phyloP scores from a whole-genome alignment of 2,797 vertebrate genomes.

The Remorina albescens region DNA sequence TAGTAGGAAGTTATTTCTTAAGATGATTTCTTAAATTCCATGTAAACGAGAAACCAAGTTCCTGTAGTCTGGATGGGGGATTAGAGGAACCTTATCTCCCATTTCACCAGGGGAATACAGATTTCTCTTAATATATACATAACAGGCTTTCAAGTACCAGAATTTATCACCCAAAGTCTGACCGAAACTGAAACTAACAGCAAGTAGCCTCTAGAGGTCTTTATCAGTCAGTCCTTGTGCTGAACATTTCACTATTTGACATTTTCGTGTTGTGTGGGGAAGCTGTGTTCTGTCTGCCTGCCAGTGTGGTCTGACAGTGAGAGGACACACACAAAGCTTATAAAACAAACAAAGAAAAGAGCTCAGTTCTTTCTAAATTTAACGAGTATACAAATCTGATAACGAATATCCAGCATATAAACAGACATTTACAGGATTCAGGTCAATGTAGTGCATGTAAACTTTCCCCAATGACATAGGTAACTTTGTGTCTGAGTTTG shows the following conservation, averaged over 20 bases:
- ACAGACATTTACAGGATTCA: neutral
- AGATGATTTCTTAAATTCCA: neutral
- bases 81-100: neutral
- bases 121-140: neutral
- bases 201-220: too few species aligned
- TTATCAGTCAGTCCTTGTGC: too few species aligned
- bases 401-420: neutral
- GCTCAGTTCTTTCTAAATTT: too few species aligned
- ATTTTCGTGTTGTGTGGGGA: too few species aligned
- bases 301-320: too few species aligned
- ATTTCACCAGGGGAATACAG: too few species aligned
- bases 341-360: neutral
- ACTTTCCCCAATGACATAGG: neutral
- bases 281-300: too few species aligned
- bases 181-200: too few species aligned
- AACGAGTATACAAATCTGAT: too few species aligned
- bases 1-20: conserved; percentile 4
- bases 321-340: too few species aligned
- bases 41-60: neutral
- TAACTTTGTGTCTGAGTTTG: neutral
- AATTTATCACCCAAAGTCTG: neutral
- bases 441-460: neutral
- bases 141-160: neutral
- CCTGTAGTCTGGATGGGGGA: neutral
- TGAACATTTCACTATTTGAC: too few species aligned